phyloP scores from a whole-genome alignment of 2,113 vertebrate genomes.

The Pomatorhinus ruficollis region DNA sequence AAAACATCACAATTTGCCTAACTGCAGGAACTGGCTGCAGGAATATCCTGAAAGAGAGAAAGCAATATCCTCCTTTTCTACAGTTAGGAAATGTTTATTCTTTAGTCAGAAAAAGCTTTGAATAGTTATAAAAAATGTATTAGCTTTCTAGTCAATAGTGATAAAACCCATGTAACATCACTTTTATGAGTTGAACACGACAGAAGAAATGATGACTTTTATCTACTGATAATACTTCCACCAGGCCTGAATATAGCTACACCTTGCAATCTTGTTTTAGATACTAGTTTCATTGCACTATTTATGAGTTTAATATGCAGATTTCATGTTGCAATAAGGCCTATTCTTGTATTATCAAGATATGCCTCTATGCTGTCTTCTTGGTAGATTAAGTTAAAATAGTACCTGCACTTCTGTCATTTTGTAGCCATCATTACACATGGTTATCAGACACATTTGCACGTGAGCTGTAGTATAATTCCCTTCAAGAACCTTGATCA shows the following conservation, averaged over 20 bases:
- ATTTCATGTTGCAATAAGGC: not conserved
- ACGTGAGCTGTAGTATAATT: not conserved
- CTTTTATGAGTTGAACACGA: not conserved
- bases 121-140: not conserved
- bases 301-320: conserved; percentile 21
- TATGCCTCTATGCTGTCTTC: not conserved
- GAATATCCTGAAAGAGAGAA: not conserved
- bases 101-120: not conserved
- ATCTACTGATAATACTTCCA: not conserved
- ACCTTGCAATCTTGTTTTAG: not conserved
- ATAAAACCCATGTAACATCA: not conserved
- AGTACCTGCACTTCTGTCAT: not conserved
- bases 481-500: not conserved
- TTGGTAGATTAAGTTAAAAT: not conserved
- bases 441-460: not conserved
- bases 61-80: not conserved
- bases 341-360: not conserved
- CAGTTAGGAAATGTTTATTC: not conserved
- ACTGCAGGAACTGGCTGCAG: not conserved
- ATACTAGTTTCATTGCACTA: not conserved
- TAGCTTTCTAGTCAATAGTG: not conserved
- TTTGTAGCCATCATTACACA: not conserved
- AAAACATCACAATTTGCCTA: not conserved
- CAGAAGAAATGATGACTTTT: not conserved
- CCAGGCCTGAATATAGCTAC: not conserved